These are phyloP conservation scores for Spea multiplicata DNA, from an alignment of 2,113 vertebrate genomes.

Conservation along the genomic window DNA sequence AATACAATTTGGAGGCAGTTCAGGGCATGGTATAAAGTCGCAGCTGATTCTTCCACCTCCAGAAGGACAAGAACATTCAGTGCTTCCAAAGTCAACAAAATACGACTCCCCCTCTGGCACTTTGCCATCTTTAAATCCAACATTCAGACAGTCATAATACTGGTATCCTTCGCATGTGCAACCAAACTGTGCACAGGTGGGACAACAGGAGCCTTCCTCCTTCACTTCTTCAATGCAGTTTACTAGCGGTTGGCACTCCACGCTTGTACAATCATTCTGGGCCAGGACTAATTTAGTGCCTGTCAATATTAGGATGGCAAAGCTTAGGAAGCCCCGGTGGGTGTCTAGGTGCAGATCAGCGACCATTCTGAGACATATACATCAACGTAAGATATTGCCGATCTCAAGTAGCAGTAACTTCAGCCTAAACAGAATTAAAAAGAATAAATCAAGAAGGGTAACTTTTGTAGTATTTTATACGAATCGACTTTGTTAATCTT, in stretches of 20 bases:
- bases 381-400: neutral
- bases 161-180: slow-evolving; percentile 93
- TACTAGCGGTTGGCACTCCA: slow-evolving; percentile 73
- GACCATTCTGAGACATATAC: neutral
- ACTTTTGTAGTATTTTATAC: too few species aligned
- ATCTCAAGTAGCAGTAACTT: too few species aligned
- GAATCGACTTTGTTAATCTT: too few species aligned
- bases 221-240: slow-evolving; percentile 85
- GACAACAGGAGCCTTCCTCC: slow-evolving; percentile 77
- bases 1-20: slow-evolving; percentile 86
- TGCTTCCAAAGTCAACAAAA: slow-evolving; percentile 94
- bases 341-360: neutral
- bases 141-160: slow-evolving; percentile 88
- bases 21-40: slow-evolving; percentile 90
- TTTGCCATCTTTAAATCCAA: slow-evolving; percentile 82
- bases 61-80: slow-evolving; percentile 85
- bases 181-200: slow-evolving; percentile 77
- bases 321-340: neutral
- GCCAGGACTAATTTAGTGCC: slow-evolving; percentile 39
- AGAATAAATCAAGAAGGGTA: too few species aligned
- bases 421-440: too few species aligned
- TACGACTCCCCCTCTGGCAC: slow-evolving; percentile 90
- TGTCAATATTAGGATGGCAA: slow-evolving; percentile 56
- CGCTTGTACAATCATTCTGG: slow-evolving; percentile 78
- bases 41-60: slow-evolving; percentile 91